Evolutionary conservation across 2,888 invertebrate species (phyloP), one percentile per base, ranked within the genome.

Genomic region (Tineola bisselliella): DNA sequence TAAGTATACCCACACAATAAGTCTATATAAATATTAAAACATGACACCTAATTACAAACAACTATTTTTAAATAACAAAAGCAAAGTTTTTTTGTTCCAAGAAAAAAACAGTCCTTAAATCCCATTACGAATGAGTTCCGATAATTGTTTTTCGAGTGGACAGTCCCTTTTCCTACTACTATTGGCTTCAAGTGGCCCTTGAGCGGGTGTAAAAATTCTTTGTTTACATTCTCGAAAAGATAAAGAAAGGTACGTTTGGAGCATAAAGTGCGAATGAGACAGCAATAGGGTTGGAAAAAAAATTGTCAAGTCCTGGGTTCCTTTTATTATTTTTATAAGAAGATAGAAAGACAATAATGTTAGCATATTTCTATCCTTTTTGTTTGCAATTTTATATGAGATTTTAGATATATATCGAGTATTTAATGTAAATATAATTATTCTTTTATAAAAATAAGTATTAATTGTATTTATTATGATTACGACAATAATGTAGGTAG

Each of bases 171-270:
- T 65, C 66, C 75, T 77, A 70, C 74, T 73, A 71, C 68, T 68
- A 63, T 64, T 59, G 59, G 38, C 59, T 19, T 60, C 30, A 30
- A 60, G 60, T 48, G 66, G 60, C 66, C 66, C 63, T 74, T 66
- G 67, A 78, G 77, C 72, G 75, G 75, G 72, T 73, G 74, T 71
- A 68, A 68, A 69, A 70, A 71, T 70, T 70, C 71, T 74, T 79
- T 79, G 79, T 80, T 79, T 77, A 71, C 73, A 63, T 68, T 69
- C 71, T 72, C 64, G 6, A 44, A 19, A 63, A 69, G 65, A 68
- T 67, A 66, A 69, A 69, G 66, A 63, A 63, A 48, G 48, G 11
- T 10, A 18, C 48, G 56, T 56, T 56, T 56, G 25, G 11, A 48
- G 30, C 3, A 17, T 18, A 54, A 17, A 6, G 25, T 10, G 8